Evolutionary conservation across 2,113 vertebrate species (phyloP), one percentile per base, ranked within the genome.

Genomic region (Typhlomys cinereus): DNA sequence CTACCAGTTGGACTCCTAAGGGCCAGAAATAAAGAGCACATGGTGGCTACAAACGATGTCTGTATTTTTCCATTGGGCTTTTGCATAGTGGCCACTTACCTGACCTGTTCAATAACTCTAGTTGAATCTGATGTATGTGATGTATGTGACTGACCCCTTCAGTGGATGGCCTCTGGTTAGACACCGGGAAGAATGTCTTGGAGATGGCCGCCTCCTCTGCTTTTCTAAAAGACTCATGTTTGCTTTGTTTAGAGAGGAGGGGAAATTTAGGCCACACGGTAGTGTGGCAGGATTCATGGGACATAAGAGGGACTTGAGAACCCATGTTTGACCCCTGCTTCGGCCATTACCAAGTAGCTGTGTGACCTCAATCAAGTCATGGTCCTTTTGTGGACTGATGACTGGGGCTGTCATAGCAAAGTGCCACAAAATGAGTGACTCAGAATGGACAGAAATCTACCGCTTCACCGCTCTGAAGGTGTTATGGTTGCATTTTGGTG

Each of bases 1-100:
- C 17, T 36, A 46, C 64, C 71, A 81, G 25, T 44, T 39, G 39
- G 34, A 50, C 50, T 81, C 39, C 48, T 34, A 4, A 36, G 46
- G 36, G 31, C 20, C 59, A 4, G 44, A 41, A 29, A 59, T 3
- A 21, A 62, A 4, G 25, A 90, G 20, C 9, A 1, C 0, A 0
- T 5, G 12, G 29, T 21, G 57, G 21, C 48, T 50, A 23, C 50
- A 75, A 8, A 13, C 1, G 34, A 80, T 4, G 9, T 18, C 25
- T n/a, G 3, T 15, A 44, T 25, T 90, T 48, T 61, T 11, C 25
- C 36, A 85, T 64, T 79, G 54, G 66, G 36, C 41, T 27, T 2
- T 71, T 93, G 31, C 0, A 0, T 50, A 39, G 3, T 57, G 62
- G 62, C n/a, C 46, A n/a, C 71, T 50, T 69, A 67, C 29, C 64